These are phyloP conservation scores for Melanotaenia boesemani DNA, from an alignment of 2,797 vertebrate species.

Conservation along the genomic window DNA sequence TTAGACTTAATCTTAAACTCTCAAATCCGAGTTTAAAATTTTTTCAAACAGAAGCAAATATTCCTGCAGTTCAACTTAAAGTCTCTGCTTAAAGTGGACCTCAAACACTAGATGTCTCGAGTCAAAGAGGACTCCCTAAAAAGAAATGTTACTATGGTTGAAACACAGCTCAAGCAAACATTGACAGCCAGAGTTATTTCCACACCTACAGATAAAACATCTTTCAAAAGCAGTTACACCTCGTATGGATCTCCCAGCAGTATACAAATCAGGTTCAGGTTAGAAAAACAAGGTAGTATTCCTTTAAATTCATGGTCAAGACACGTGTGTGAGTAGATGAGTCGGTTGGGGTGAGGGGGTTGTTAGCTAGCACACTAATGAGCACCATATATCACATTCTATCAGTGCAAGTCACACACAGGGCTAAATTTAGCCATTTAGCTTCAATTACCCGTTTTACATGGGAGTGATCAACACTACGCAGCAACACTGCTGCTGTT, in stretches of 20 bases:
- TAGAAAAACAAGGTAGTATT: constrained; percentile 2
- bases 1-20: no score
- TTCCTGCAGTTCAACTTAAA: no score
- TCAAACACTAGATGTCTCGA: no score
- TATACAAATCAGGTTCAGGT: neutral
- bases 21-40: no score
- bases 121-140: no score
- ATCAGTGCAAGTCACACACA: constrained; percentile 69
- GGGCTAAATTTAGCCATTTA: constrained; percentile 74
- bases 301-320: constrained; percentile 42
- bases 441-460: constrained; percentile 70
- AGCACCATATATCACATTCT: constrained; percentile 71
- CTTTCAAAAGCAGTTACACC: neutral
- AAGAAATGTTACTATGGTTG: no score
- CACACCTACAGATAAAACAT: neutral
- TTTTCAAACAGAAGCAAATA: no score
- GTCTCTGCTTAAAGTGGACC: no score
- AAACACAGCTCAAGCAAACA: neutral
- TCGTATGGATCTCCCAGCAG: neutral
- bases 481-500: constrained; percentile 28
- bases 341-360: neutral
- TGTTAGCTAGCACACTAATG: constrained; percentile 61
- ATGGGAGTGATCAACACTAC: constrained; percentile 70
- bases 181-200: neutral
- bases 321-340: neutral